Percentiles rank a stretch among this genome's conserved stretches.
Evolutionary conservation across 35 echinoderm and acorn worm genomes (phyloP).

Genomic region (Apostichopus californicus): DNA sequence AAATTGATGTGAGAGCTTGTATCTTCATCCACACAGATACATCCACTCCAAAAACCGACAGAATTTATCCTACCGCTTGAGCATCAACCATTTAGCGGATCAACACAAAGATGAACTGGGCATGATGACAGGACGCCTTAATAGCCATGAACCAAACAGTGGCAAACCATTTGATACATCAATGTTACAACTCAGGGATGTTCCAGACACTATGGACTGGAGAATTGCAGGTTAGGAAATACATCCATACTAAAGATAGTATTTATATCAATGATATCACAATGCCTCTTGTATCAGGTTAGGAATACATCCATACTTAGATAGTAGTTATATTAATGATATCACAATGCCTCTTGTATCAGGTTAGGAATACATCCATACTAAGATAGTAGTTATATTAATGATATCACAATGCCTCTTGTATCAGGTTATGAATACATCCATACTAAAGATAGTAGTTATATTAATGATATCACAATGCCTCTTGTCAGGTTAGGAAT

Average conservation of each 20-base stretch:
- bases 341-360: too few relatives aligned
- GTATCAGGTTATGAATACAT: too few relatives aligned
- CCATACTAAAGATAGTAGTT: too few relatives aligned
- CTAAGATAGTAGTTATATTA: not conserved
- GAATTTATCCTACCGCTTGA: slow-evolving; percentile 63
- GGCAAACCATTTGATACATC: slow-evolving; percentile 61
- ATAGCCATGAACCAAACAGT: slow-evolving; percentile 57
- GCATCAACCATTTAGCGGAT: slow-evolving; percentile 85
- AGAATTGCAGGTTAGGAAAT: slow-evolving; percentile 70
- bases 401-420: too few relatives aligned
- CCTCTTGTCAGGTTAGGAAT: too few relatives aligned
- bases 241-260: not conserved
- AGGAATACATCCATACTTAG: not conserved
- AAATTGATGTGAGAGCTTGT: too few relatives aligned
- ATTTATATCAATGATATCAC: not conserved
- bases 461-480: too few relatives aligned
- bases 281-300: slow-evolving; percentile 52
- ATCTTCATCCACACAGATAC: slow-evolving; percentile 51
- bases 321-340: too few relatives aligned
- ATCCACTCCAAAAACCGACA: slow-evolving; percentile 89
- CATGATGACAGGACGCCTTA: slow-evolving; percentile 68
- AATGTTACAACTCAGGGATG: not conserved
- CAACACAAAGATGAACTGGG: slow-evolving; percentile 63
- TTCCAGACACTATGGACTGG: slow-evolving; percentile 82
- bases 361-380: too few relatives aligned